Evolutionary conservation across 2,113 vertebrate genomes (phyloP).

Genomic region (Triplophysa siluroides): DNA sequence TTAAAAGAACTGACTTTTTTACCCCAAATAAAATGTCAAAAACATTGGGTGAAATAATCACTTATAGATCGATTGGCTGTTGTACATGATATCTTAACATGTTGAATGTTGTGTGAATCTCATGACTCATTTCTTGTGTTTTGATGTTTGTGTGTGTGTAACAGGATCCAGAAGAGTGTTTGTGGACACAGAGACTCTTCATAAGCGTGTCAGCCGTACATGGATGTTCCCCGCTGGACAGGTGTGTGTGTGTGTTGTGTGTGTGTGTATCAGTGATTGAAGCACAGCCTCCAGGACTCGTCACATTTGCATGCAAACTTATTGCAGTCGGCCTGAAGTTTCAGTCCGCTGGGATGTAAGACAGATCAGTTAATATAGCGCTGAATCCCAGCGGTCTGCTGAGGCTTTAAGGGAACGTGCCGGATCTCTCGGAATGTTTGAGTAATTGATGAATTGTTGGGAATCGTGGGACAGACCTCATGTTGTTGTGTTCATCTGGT

Average conservation of each 20-base stretch:
- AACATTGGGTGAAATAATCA: too few relatives aligned
- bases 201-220: slow-evolving; percentile 70
- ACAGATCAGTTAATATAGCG: slow-evolving; percentile 23
- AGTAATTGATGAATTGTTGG: slow-evolving; percentile 32
- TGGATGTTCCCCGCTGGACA: slow-evolving; percentile 81
- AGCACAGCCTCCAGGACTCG: not conserved
- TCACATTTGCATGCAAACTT: not conserved
- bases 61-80: too few relatives aligned
- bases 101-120: too few relatives aligned
- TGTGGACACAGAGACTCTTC: slow-evolving; percentile 67
- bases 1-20: too few relatives aligned
- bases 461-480: slow-evolving; percentile 10
- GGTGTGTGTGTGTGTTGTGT: slow-evolving; percentile 53
- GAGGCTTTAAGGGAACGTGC: not conserved
- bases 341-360: not conserved
- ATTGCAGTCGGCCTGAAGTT: not conserved
- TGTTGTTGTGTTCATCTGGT: slow-evolving; percentile 15
- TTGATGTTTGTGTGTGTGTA: slow-evolving; percentile 43
- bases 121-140: too few relatives aligned
- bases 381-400: not conserved
- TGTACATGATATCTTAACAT: too few relatives aligned
- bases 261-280: slow-evolving; percentile 39
- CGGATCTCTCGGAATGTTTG: slow-evolving; percentile 3
- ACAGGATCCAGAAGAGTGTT: slow-evolving; percentile 54
- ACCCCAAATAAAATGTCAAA: too few relatives aligned